Base-by-base conservation (phyloP, 2,888 invertebrate genomes). In the Yponomeuta cagnagella region DNA sequence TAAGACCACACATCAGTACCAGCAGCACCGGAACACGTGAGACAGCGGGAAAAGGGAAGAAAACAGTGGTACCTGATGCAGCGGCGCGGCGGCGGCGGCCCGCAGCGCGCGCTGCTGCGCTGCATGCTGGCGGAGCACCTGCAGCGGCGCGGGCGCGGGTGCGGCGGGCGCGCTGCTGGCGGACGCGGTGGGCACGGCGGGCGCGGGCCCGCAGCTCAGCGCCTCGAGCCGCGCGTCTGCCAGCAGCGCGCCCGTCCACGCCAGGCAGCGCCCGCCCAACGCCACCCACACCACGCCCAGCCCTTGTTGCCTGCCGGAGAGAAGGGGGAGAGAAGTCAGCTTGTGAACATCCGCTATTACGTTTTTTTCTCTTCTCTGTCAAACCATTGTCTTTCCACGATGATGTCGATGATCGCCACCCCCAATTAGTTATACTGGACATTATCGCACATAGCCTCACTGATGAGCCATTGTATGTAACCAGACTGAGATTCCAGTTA, bases 211-310 rank as follows among this genome's bases (percentile, higher is more conserved):
- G 74, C 83, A 80, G 75, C 86, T 92, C 70, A 93, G 88, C 52
- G 94, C 93, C 85, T 97, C 97, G 63, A 96, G 92, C 70, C 96
- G 95, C 52, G 97, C 94, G 87, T 97, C 97, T 67, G 95, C 94
- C 72, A 97, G 93, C 74, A 97, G 86, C 48, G 95, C 94, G 52
- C 95, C 94, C 82, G 96, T 90, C 81, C 98, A 93, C 48, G 95
- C 94, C n/a, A 98, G 93, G 72, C 97, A 96, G 74, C 96, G 96
- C 37, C 96, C 95, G 15, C 98, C 97, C 70, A 98, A 93, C 0
- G 98, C 98, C 31, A 98, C 98, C 79, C 97, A 97, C 12, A 98
- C 93, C 2, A 97, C 97, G 70, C 97, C 97, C 75, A 98, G 96
- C 52, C 97, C 96, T 88, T 97, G 97, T 87, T 96, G 96, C 82